phyloP scores from a whole-genome alignment of 2,113 vertebrate genomes.

The Buteo buteo region DNA sequence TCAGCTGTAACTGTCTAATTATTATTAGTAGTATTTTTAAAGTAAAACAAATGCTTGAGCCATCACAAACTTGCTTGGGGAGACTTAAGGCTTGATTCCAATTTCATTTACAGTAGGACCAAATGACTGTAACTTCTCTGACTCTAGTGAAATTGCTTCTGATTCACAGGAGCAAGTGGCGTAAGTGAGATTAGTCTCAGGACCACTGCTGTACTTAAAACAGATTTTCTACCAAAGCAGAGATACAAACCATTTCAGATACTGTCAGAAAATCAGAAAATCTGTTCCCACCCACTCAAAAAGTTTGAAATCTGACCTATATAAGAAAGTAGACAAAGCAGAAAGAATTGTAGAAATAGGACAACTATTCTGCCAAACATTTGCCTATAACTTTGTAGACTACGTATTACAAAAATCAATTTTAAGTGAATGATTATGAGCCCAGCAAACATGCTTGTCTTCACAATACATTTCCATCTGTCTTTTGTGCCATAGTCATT shows the following conservation, averaged over 20 bases:
- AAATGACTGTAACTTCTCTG: constrained; percentile 20
- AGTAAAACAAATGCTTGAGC: constrained; percentile 40
- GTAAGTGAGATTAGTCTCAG: background rate
- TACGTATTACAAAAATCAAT: constrained; percentile 7
- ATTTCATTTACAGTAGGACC: constrained; percentile 14
- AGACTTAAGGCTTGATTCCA: constrained; percentile 52
- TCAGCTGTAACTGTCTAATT: constrained; percentile 14
- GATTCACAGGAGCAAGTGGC: background rate
- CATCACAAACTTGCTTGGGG: constrained; percentile 37
- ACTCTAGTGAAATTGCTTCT: background rate
- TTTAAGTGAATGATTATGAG: constrained; percentile 39
- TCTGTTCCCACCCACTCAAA: constrained; percentile 34
- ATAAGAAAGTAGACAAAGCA: constrained; percentile 26
- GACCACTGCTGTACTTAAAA: background rate
- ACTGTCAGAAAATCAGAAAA: constrained; percentile 40
- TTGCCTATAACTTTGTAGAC: constrained; percentile 6
- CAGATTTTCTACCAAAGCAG: constrained; percentile 53
- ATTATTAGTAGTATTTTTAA: background rate
- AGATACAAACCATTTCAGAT: constrained; percentile 45
- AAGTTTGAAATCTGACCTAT: constrained; percentile 25
- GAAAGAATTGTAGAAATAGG: background rate
- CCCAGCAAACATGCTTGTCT: constrained; percentile 50
- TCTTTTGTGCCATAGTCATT: constrained; percentile 60
- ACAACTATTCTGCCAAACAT: constrained; percentile 11
- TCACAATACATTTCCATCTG: constrained; percentile 48